Percentiles rank a stretch among this genome's conserved stretches.
Evolutionary conservation across 2,797 vertebrate species (phyloP).

Genomic region (Gymnodraco acuticeps): DNA sequence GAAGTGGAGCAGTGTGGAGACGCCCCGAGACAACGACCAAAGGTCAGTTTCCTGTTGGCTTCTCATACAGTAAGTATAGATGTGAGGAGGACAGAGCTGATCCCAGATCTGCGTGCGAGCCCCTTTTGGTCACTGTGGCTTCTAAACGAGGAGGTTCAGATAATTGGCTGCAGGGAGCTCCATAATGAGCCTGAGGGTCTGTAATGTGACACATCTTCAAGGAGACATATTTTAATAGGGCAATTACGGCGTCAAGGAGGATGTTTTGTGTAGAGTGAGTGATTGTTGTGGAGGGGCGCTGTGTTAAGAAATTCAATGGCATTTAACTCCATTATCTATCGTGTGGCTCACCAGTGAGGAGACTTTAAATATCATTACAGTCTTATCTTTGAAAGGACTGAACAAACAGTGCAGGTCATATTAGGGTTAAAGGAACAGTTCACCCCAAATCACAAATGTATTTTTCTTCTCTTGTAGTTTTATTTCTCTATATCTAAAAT

Average conservation of each 20-base stretch:
- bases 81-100: slow-evolving; percentile 57
- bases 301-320: slow-evolving; percentile 66
- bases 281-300: slow-evolving; percentile 72
- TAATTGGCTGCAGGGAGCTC: slow-evolving; percentile 81
- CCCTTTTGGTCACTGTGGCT: slow-evolving; percentile 67
- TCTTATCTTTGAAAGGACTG: slow-evolving; percentile 37
- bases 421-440: slow-evolving; percentile 22
- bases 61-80: slow-evolving; percentile 49
- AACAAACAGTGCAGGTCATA: slow-evolving; percentile 38
- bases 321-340: slow-evolving; percentile 77
- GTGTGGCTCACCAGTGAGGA: slow-evolving; percentile 38
- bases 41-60: slow-evolving; percentile 78
- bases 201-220: slow-evolving; percentile 83
- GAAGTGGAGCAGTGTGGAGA: slow-evolving; percentile 74
- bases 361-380: slow-evolving; percentile 52
- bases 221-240: slow-evolving; percentile 80
- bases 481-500: too few species aligned
- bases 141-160: slow-evolving; percentile 73
- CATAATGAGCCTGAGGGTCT: slow-evolving; percentile 79
- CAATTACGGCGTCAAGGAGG: slow-evolving; percentile 77
- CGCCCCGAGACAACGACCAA: slow-evolving; percentile 78
- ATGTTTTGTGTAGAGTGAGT: slow-evolving; percentile 76
- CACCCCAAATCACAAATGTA: too few species aligned
- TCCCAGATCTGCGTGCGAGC: slow-evolving; percentile 73
- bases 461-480: too few species aligned